Evolutionary conservation across 2,113 vertebrate genomes (phyloP).

Genomic region (Zosterops lateralis): DNA sequence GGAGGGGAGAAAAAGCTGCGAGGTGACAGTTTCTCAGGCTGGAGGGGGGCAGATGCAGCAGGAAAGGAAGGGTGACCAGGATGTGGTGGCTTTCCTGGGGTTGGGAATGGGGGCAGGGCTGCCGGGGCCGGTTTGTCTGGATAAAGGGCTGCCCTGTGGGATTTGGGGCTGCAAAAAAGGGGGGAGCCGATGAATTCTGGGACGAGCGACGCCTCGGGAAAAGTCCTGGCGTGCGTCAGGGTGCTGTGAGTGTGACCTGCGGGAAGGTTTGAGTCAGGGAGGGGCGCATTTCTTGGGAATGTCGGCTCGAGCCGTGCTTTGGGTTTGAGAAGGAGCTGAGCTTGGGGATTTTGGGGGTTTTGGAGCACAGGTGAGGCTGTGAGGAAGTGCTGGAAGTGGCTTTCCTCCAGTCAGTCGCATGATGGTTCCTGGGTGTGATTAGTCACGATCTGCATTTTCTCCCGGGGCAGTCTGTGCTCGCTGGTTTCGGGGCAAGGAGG

Average conservation of each 20-base stretch:
- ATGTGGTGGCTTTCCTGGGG: conserved; percentile 48
- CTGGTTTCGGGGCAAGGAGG: conserved; percentile 26
- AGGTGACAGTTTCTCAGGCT: background rate
- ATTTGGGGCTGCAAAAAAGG: background rate
- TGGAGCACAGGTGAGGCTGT: background rate
- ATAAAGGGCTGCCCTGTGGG: background rate
- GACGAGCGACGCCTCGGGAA: background rate
- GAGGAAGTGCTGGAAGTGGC: background rate
- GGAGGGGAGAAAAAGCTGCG: background rate
- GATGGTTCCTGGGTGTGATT: background rate
- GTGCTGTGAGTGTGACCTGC: background rate
- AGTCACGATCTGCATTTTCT: conserved; percentile 2
- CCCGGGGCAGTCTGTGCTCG: background rate
- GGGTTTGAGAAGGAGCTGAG: background rate
- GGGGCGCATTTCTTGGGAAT: background rate
- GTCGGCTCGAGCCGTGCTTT: background rate
- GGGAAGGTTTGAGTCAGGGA: background rate
- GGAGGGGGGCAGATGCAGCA: background rate
- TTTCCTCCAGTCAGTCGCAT: background rate
- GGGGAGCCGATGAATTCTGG: background rate
- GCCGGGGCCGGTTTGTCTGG: background rate
- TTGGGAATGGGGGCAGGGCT: conserved; percentile 9
- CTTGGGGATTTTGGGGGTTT: background rate
- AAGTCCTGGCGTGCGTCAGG: background rate
- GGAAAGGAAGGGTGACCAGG: conserved; percentile 23